These are phyloP conservation scores for Pogonocherus hispidulus DNA, from an alignment of 2,888 invertebrate species.

Conservation along the genomic window DNA sequence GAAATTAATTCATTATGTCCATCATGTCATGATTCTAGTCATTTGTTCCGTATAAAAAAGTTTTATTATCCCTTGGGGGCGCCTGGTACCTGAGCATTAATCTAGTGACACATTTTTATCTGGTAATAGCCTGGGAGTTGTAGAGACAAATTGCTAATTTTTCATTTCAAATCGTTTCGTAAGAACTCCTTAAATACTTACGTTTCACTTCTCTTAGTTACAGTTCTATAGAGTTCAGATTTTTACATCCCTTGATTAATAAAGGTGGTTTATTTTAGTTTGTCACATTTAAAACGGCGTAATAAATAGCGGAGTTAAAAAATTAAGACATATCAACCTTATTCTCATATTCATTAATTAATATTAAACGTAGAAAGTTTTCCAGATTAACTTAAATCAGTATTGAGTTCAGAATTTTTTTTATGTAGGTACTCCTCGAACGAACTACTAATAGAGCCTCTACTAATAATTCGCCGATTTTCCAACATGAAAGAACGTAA, in stretches of 20 bases:
- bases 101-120: slow-evolving; percentile 60
- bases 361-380: too few relatives aligned
- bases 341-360: too few relatives aligned
- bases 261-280: too few relatives aligned
- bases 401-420: too few relatives aligned
- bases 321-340: too few relatives aligned
- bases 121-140: slow-evolving; percentile 53
- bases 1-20: slow-evolving; percentile 31
- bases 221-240: neutral
- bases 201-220: neutral
- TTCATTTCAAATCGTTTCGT: slow-evolving; percentile 52
- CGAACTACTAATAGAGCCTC: too few relatives aligned
- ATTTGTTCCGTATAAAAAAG: slow-evolving; percentile 30
- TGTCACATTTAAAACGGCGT: too few relatives aligned
- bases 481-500: too few relatives aligned
- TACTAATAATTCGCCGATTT: too few relatives aligned
- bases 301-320: too few relatives aligned
- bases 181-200: slow-evolving; percentile 52
- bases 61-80: slow-evolving; percentile 58
- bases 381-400: too few relatives aligned
- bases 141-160: slow-evolving; percentile 56
- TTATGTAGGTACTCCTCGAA: too few relatives aligned
- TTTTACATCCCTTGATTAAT: neutral
- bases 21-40: slow-evolving; percentile 1
- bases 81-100: slow-evolving; percentile 61